Evolutionary conservation across 2,888 invertebrate genomes (phyloP).

Genomic region (Rotaria magnacalcarata): DNA sequence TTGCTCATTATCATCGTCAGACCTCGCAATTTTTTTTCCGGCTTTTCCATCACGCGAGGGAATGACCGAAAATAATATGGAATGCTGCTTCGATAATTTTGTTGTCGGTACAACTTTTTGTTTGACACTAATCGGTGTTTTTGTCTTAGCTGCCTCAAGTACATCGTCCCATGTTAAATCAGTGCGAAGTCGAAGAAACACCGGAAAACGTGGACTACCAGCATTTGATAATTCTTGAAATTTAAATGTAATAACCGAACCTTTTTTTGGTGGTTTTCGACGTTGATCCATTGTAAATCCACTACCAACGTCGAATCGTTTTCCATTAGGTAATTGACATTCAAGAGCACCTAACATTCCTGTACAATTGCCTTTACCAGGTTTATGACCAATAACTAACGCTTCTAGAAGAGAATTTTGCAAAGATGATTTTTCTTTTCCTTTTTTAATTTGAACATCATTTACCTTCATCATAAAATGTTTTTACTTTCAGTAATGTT

Average conservation of each 20-base stretch:
- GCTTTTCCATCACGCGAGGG: neutral
- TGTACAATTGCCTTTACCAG: constrained; percentile 52
- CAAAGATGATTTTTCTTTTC: too few species aligned
- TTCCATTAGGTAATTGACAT: constrained; percentile 55
- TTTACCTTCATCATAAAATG: constrained; percentile 55
- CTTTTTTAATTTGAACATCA: neutral
- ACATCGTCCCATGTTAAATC: constrained; percentile 20
- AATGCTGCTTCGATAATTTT: constrained; percentile 44
- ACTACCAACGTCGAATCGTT: constrained; percentile 54
- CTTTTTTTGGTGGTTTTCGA: constrained; percentile 54
- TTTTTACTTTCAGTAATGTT: constrained; percentile 55
- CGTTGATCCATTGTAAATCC: constrained; percentile 48
- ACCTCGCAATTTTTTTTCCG: neutral
- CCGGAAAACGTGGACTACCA: constrained; percentile 54
- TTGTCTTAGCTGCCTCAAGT: constrained; percentile 48
- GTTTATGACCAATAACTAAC: constrained; percentile 53
- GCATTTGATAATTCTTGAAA: constrained; percentile 56
- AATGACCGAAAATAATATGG: constrained; percentile 17
- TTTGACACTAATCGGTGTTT: constrained; percentile 48
- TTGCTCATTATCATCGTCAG: neutral
- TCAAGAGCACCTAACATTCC: constrained; percentile 52
- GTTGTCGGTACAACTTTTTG: constrained; percentile 27
- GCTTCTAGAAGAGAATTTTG: constrained; percentile 50
- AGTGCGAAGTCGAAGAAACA: constrained; percentile 50
- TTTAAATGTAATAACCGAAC: constrained; percentile 56